A percentile compares a stretch with the other conserved stretches of the same genome.
Conservation (phyloP, 2,888 invertebrate species). For the Rotaria macrura region DNA sequence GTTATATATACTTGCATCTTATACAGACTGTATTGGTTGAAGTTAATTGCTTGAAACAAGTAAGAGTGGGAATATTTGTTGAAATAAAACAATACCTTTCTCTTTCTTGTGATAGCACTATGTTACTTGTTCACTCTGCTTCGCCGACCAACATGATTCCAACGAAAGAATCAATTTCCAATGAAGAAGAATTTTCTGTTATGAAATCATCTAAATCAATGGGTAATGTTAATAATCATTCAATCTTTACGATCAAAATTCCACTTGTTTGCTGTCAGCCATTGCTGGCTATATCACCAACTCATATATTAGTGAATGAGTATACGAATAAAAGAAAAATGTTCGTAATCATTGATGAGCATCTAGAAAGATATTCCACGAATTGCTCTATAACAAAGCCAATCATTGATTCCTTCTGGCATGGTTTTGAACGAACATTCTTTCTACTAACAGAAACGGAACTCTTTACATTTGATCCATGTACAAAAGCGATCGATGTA, state of each 20-base stretch:
- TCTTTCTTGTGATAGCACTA: too few relatives aligned
- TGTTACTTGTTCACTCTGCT: too few relatives aligned
- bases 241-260: background rate
- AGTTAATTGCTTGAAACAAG: too few relatives aligned
- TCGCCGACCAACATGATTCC: too few relatives aligned
- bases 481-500: background rate
- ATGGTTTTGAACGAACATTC: background rate
- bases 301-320: background rate
- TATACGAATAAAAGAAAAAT: background rate
- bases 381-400: background rate
- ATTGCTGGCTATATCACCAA: background rate
- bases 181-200: too few relatives aligned
- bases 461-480: background rate
- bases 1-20: too few relatives aligned
- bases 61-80: too few relatives aligned
- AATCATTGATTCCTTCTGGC: background rate
- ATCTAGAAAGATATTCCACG: background rate
- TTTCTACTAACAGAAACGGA: background rate
- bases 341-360: background rate
- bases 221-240: background rate
- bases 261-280: background rate
- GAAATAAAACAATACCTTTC: too few relatives aligned
- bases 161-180: too few relatives aligned
- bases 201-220: background rate
- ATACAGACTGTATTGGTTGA: too few relatives aligned